phyloP scores from a whole-genome alignment of 1,140 invertebrate genomes.

The Eriosoma lanigerum region DNA sequence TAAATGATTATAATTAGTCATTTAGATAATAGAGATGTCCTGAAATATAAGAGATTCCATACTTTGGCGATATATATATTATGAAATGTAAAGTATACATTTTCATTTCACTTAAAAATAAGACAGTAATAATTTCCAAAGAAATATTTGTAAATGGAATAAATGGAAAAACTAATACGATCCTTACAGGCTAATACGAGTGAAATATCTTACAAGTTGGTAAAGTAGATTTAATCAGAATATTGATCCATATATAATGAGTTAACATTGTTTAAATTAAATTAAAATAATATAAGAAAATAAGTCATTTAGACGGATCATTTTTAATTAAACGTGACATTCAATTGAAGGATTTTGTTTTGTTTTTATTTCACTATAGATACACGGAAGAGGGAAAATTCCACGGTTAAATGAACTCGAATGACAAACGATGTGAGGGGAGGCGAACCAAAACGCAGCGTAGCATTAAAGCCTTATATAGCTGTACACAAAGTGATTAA shows the following conservation, averaged over 20 bases:
- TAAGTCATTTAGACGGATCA: neutral
- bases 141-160: too few relatives aligned
- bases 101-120: too few relatives aligned
- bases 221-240: neutral
- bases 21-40: too few relatives aligned
- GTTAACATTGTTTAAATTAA: neutral
- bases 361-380: neutral
- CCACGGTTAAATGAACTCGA: constrained; percentile 47
- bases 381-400: neutral
- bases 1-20: too few relatives aligned
- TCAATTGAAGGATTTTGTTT: constrained; percentile 14
- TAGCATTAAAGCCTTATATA: neutral
- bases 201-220: neutral
- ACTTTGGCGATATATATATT: too few relatives aligned
- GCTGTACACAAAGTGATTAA: constrained; percentile 28
- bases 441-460: neutral
- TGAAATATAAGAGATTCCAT: too few relatives aligned
- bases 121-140: too few relatives aligned
- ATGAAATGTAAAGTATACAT: too few relatives aligned
- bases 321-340: constrained; percentile 24
- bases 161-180: too few relatives aligned
- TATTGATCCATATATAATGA: neutral
- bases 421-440: constrained; percentile 45
- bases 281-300: neutral
- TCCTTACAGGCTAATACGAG: too few relatives aligned